Percentiles rank a stretch among this genome's conserved stretches.
Evolutionary conservation across 92 coral and sea anemone species (phyloP).

Genomic region (Blastomussa wellsi): DNA sequence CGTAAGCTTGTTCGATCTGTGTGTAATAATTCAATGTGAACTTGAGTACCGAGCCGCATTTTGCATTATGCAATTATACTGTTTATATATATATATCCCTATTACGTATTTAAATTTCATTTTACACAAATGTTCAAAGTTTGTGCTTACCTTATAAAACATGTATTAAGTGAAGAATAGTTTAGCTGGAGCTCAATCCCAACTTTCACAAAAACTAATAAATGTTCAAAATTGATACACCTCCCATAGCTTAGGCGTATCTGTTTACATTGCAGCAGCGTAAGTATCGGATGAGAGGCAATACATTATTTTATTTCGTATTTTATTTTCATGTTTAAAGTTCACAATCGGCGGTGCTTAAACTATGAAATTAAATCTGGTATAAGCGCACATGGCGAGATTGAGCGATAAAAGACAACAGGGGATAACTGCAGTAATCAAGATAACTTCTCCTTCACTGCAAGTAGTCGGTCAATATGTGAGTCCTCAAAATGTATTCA

Average conservation of each 20-base stretch:
- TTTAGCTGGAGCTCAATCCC: background rate
- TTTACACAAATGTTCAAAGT: background rate
- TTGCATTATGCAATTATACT: background rate
- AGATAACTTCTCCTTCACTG: background rate
- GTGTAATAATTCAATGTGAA: background rate
- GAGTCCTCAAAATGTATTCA: background rate
- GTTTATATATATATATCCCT: background rate
- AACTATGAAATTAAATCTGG: background rate
- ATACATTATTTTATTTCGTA: background rate
- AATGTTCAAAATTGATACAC: background rate
- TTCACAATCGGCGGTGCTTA: background rate
- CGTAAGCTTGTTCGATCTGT: no score
- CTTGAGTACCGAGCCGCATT: background rate
- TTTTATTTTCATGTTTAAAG: background rate
- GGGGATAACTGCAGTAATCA: slow-evolving; percentile 2
- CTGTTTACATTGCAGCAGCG: background rate
- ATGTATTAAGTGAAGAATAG: background rate
- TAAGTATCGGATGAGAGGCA: background rate
- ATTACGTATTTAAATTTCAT: background rate
- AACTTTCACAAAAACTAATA: background rate
- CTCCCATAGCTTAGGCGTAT: background rate
- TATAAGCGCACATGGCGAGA: background rate
- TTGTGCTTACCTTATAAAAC: background rate
- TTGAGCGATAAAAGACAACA: background rate
- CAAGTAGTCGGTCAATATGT: background rate